Evolutionary conservation across 64 coral and sea anemone species (phyloP).

Genomic region (Hydrozoanthus tunicans): DNA sequence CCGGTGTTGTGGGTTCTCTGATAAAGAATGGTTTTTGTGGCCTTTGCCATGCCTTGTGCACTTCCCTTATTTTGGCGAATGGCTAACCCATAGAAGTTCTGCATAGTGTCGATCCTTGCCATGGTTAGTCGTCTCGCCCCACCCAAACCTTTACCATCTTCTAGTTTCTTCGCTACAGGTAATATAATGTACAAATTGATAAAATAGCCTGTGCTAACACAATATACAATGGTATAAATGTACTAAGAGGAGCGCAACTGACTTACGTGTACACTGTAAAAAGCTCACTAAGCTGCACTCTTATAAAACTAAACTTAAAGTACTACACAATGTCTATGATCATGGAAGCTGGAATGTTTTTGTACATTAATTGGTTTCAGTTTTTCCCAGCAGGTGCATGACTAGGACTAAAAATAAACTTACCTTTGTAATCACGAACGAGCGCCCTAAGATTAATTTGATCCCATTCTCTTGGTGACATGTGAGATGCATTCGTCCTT

Average conservation of each 20-base stretch:
- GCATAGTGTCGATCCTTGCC: constrained; percentile 53
- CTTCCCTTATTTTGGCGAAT: constrained; percentile 63
- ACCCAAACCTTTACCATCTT: constrained; percentile 27
- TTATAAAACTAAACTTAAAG: too few relatives aligned
- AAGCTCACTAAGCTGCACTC: too few relatives aligned
- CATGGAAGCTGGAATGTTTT: too few relatives aligned
- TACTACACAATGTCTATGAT: too few relatives aligned
- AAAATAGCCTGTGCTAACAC: too few relatives aligned
- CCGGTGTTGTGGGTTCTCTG: constrained; percentile 63
- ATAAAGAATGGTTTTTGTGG: constrained; percentile 58
- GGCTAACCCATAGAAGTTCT: constrained; percentile 57
- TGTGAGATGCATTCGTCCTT: constrained; percentile 37
- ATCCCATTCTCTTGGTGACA: constrained; percentile 17
- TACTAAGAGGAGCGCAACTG: too few relatives aligned
- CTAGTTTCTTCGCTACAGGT: background rate
- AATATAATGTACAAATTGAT: too few relatives aligned
- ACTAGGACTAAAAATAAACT: background rate
- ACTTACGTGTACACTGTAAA: too few relatives aligned
- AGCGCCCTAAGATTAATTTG: background rate
- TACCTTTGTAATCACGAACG: constrained; percentile 46
- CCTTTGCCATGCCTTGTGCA: constrained; percentile 57
- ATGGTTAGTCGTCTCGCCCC: constrained; percentile 34
- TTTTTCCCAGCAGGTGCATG: background rate
- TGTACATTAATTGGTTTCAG: background rate
- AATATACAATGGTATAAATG: too few relatives aligned